Base-by-base conservation (phyloP, 2,888 invertebrate genomes). In the Allacma fusca region DNA sequence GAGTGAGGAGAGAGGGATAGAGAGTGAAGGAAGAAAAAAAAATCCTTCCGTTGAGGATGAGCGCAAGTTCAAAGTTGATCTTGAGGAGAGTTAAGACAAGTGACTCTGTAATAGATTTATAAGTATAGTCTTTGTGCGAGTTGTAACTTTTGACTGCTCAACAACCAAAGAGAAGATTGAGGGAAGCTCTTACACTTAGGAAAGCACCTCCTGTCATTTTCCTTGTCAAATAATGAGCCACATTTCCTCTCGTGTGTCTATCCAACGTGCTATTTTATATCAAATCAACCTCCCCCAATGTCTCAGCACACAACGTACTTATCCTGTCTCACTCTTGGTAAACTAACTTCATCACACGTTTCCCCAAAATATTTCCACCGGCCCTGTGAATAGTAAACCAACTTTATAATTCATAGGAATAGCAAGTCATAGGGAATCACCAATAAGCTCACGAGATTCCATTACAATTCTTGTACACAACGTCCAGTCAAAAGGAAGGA, bases 191-290 rank as follows among this genome's bases (percentile, higher is more conserved):
- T 69, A 62, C 29, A 59, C 50, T 72, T 50, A 59, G 28, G 69
- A 65, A 71, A 71, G 77, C 74, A 78, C 78, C 78, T 78, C 75
- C 78, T 78, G 78, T 78, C 78, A 78, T 78, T 78, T 78, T 65
- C 68, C 75, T 64, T 75, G 78, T 78, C 78, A 78, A 78, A 78
- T 78, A 78, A 78, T 78, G 78, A 78, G 70, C 50, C 78, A 70
- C 75, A 78, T 75, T 78, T 78, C 78, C 78, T 78, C 73, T 78
- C 71, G 68, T 40, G 67, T 75, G 75, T 67, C 75, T 67, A 57
- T 34, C 50, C 75, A 67, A 75, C 67, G 50, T 65, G 74, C 64
- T 65, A 74, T 44, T 65, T 65, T 59, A 74, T 65, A 65, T 62
- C 65, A 74, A 67, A 75, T 75, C 75, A 65, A 72, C 72, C 72